Evolutionary conservation across 2,113 vertebrate species (phyloP).

Genomic region (Candoia aspera): DNA sequence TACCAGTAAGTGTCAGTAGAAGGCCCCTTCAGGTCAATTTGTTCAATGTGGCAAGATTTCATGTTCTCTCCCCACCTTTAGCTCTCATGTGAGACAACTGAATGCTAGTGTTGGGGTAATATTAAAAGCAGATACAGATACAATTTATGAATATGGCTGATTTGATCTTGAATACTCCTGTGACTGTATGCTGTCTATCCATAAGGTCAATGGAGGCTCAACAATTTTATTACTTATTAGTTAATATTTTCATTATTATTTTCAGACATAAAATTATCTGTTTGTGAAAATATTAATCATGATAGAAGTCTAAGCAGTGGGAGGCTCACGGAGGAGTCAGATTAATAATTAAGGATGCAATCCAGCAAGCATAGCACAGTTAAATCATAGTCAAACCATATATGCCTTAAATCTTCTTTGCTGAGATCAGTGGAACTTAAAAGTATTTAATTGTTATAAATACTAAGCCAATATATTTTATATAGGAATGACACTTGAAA

Average conservation of each 20-base stretch:
- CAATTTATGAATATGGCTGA: constrained; percentile 37
- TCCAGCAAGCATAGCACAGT: neutral
- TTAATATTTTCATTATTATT: constrained; percentile 50
- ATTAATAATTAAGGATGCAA: neutral
- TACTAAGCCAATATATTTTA: constrained; percentile 35
- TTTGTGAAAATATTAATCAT: neutral
- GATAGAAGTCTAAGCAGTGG: neutral
- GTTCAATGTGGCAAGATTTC: no score
- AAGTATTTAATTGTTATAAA: constrained; percentile 14
- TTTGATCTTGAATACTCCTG: constrained; percentile 44
- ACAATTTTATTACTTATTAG: constrained; percentile 36
- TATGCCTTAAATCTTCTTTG: neutral
- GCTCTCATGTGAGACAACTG: no score
- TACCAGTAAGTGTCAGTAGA: no score
- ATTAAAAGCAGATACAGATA: no score
- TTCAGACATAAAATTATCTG: constrained; percentile 15
- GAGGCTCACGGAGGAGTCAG: neutral
- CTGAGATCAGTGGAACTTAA: neutral
- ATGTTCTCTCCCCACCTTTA: no score
- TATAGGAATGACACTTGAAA: constrained; percentile 32
- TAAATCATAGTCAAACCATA: neutral
- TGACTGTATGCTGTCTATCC: constrained; percentile 61
- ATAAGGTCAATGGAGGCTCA: constrained; percentile 48
- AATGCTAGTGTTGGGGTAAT: no score
- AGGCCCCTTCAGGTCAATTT: no score